Evolutionary conservation across 2,797 vertebrate species (phyloP).

Genomic region (Ceryle rudis): DNA sequence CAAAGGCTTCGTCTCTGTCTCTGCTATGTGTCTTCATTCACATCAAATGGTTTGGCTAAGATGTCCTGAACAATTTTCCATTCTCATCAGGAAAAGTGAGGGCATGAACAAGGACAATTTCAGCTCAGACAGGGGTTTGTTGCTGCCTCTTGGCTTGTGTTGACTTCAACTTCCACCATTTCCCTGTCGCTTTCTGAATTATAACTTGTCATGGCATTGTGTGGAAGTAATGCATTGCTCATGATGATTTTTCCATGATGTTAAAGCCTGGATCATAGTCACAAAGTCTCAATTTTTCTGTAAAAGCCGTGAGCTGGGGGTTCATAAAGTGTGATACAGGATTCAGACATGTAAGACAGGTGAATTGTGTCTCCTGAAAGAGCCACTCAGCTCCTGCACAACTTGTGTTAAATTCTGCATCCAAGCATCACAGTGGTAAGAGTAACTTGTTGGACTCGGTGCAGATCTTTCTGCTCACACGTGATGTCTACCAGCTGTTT

Average conservation of each 20-base stretch:
- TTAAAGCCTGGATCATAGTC: neutral
- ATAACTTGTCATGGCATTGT: neutral
- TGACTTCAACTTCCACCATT: constrained; percentile 13
- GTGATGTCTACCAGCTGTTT: neutral
- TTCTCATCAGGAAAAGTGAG: constrained; percentile 19
- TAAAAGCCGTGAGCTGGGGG: neutral
- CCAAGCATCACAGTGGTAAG: neutral
- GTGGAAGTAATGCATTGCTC: neutral
- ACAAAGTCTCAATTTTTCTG: neutral
- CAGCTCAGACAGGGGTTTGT: neutral
- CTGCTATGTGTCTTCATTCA: neutral
- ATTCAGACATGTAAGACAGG: neutral
- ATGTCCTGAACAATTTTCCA: neutral
- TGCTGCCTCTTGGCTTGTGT: constrained; percentile 28
- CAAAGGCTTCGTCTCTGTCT: neutral
- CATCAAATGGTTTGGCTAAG: neutral
- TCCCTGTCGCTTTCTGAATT: constrained; percentile 23
- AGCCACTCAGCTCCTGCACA: neutral
- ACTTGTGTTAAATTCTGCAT: neutral
- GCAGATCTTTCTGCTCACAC: neutral
- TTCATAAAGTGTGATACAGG: neutral
- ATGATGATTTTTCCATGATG: neutral
- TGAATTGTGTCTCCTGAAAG: neutral
- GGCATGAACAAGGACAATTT: neutral
- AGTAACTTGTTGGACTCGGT: neutral